phyloP scores from a whole-genome alignment of 2,888 invertebrate genomes.

The Actias luna region DNA sequence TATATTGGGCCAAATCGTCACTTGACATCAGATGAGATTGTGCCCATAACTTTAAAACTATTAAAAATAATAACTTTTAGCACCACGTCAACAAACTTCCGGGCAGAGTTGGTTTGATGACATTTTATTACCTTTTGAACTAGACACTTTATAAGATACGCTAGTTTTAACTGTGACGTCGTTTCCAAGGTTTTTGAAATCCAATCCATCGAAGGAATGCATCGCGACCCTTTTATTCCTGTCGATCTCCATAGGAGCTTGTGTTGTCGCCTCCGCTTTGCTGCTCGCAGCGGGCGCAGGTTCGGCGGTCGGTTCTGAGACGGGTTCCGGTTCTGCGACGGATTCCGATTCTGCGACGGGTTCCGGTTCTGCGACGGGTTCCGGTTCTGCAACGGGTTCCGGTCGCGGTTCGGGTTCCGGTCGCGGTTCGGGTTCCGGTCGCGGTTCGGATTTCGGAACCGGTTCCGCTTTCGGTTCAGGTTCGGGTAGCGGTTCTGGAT shows the following conservation, averaged over 20 bases:
- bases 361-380: slow-evolving; percentile 52
- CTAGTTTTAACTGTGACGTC: slow-evolving; percentile 90
- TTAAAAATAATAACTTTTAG: no score
- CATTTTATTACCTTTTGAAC: slow-evolving; percentile 63
- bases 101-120: no score
- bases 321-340: slow-evolving; percentile 35
- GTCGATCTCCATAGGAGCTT: slow-evolving; percentile 54
- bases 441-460: no score
- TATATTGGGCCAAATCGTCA: no score
- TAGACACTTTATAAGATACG: slow-evolving; percentile 89
- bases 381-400: slow-evolving; percentile 44
- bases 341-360: slow-evolving; percentile 42
- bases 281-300: slow-evolving; percentile 51
- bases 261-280: slow-evolving; percentile 33
- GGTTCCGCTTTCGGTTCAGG: slow-evolving; percentile 41
- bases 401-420: slow-evolving; percentile 33
- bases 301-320: slow-evolving; percentile 34
- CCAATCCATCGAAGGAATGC: slow-evolving; percentile 69
- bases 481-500: slow-evolving; percentile 46
- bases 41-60: no score
- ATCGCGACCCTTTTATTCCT: slow-evolving; percentile 82
- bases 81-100: no score
- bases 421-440: slow-evolving; percentile 48
- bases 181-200: slow-evolving; percentile 73
- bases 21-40: no score